Percentiles rank a stretch among this genome's conserved stretches.
phyloP scores from a whole-genome alignment of 2,888 invertebrate genomes.

The Onthophagus sagittarius region DNA sequence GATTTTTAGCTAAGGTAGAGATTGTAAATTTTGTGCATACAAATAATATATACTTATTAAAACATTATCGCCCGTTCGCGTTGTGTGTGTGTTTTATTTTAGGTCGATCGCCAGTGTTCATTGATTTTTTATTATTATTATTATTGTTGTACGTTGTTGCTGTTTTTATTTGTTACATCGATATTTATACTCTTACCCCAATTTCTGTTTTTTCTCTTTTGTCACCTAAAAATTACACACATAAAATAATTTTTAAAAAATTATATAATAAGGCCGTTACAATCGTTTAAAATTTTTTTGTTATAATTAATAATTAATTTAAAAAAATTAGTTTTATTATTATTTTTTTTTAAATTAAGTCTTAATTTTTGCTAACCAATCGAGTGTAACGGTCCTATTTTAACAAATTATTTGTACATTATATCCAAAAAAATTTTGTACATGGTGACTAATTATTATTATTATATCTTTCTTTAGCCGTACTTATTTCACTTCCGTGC shows the following conservation, averaged over 20 bases:
- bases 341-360: too few relatives aligned
- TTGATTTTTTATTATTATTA: background rate
- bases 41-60: background rate
- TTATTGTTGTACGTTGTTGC: conserved; percentile 7
- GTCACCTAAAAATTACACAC: background rate
- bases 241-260: background rate
- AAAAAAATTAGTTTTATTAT: too few relatives aligned
- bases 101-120: conserved; percentile 1
- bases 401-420: background rate
- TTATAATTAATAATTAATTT: too few relatives aligned
- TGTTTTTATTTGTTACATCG: conserved; percentile 11
- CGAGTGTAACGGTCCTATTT: too few relatives aligned
- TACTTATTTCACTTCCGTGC: background rate
- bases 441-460: background rate
- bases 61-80: background rate
- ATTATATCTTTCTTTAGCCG: background rate
- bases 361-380: too few relatives aligned
- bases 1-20: background rate
- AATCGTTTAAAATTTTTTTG: too few relatives aligned
- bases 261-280: too few relatives aligned
- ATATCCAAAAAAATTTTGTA: background rate
- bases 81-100: background rate
- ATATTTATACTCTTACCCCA: background rate
- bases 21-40: conserved; percentile 18
- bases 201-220: background rate